phyloP scores from a whole-genome alignment of 2,113 vertebrate species.

The Falcunculus frontatus region DNA sequence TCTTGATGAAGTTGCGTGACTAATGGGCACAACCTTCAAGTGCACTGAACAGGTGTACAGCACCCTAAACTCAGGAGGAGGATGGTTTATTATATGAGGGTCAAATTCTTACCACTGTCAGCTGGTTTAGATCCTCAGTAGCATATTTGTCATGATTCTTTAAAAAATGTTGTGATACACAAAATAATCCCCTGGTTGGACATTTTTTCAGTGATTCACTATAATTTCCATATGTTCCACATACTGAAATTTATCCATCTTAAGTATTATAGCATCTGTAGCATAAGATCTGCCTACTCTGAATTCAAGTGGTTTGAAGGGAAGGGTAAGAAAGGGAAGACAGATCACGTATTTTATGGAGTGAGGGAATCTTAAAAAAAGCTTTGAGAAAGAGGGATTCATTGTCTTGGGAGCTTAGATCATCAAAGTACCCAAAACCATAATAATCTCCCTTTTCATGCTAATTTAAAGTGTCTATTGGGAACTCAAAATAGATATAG shows the following conservation, averaged over 20 bases:
- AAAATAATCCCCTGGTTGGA: not conserved
- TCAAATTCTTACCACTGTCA: not conserved
- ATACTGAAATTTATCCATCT: not conserved
- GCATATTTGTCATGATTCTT: not conserved
- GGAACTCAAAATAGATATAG: not conserved
- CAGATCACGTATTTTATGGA: not conserved
- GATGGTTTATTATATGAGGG: rapidly evolving
- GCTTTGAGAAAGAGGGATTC: not conserved
- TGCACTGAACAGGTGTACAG: not conserved
- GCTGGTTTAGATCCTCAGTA: not conserved
- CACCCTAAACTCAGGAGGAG: not conserved
- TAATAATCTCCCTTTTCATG: conserved; percentile 1
- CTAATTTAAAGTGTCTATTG: not conserved
- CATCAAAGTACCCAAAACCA: not conserved
- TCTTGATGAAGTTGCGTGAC: not conserved
- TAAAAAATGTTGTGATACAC: not conserved
- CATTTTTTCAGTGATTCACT: not conserved
- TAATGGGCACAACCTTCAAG: not conserved
- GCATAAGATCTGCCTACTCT: not conserved
- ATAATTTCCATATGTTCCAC: not conserved
- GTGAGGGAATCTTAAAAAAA: not conserved
- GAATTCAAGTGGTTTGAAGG: not conserved
- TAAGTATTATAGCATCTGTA: not conserved
- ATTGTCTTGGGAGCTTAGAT: conserved; percentile 11
- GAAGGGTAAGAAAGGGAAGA: not conserved